Conservation (phyloP, 2,113 vertebrate genomes). For the Romanogobio albipinnatus region DNA sequence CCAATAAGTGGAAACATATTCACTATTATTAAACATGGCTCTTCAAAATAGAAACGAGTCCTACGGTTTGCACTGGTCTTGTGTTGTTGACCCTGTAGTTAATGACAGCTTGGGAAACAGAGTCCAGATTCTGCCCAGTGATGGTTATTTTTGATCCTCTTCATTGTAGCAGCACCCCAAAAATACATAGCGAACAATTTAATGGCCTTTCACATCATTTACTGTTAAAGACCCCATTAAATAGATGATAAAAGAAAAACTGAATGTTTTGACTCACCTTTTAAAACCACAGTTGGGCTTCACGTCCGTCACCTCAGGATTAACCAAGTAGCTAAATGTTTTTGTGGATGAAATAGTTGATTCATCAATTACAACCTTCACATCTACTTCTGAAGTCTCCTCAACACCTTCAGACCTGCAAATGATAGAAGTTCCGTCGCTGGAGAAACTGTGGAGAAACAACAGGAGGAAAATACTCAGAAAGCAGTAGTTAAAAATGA, state of each 20-base stretch:
- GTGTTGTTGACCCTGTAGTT: conserved; percentile 64
- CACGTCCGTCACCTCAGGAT: conserved; percentile 77
- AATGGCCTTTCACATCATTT: neutral
- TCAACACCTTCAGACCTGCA: conserved; percentile 62
- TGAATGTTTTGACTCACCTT: conserved; percentile 61
- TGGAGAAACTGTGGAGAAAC: conserved; percentile 54
- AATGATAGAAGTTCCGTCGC: conserved; percentile 61
- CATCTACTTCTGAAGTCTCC: conserved; percentile 51
- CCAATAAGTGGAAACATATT: no score
- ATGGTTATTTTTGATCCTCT: conserved; percentile 86
- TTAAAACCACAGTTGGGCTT: conserved; percentile 81
- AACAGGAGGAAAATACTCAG: neutral
- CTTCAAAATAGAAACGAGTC: neutral
- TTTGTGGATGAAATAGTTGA: conserved; percentile 66
- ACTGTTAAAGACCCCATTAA: neutral
- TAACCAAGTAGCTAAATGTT: conserved; percentile 79
- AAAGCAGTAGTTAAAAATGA: neutral
- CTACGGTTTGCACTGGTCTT: conserved; percentile 46
- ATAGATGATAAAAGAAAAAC: neutral
- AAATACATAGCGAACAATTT: neutral
- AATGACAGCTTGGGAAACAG: conserved; percentile 70
- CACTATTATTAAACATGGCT: conserved; percentile 6
- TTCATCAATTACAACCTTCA: conserved; percentile 79
- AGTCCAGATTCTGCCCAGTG: conserved; percentile 83
- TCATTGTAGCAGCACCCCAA: neutral